Conservation (phyloP, 1,140 invertebrate species). For the Ips nitidus region DNA sequence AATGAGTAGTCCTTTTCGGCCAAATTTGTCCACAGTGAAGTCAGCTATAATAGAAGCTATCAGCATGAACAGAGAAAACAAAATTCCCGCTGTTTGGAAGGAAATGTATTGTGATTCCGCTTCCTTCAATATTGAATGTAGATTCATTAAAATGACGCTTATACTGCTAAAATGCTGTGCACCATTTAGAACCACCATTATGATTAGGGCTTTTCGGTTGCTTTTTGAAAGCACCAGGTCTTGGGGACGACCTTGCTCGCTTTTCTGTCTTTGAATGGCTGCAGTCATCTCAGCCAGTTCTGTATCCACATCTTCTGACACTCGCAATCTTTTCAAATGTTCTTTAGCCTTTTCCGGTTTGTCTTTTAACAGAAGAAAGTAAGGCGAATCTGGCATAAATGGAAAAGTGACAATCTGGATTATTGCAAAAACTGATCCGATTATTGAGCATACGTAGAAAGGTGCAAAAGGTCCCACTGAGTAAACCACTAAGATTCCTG, state of each 20-base stretch:
- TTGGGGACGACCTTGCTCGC: constrained; percentile 44
- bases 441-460: constrained; percentile 40
- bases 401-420: constrained; percentile 41
- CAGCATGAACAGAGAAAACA: constrained; percentile 47
- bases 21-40: constrained; percentile 45
- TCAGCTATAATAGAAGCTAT: constrained; percentile 41
- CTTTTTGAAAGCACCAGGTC: constrained; percentile 42
- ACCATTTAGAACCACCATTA: constrained; percentile 56
- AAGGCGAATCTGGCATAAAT: constrained; percentile 48
- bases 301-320: constrained; percentile 49
- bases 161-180: constrained; percentile 59
- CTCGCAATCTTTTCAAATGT: constrained; percentile 58
- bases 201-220: constrained; percentile 43
- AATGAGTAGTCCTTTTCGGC: constrained; percentile 45
- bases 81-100: constrained; percentile 43
- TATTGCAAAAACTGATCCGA: constrained; percentile 42
- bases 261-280: constrained; percentile 42
- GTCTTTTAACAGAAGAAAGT: constrained; percentile 45
- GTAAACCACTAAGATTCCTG: constrained; percentile 44
- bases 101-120: constrained; percentile 44
- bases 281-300: constrained; percentile 54
- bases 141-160: constrained; percentile 61
- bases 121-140: constrained; percentile 54
- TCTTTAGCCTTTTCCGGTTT: constrained; percentile 55
- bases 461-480: constrained; percentile 42